Percentiles rank a stretch among this genome's conserved stretches.
These are phyloP conservation scores for Cotesia glomerata DNA, from an alignment of 1,140 invertebrate species.

Conservation along the genomic window DNA sequence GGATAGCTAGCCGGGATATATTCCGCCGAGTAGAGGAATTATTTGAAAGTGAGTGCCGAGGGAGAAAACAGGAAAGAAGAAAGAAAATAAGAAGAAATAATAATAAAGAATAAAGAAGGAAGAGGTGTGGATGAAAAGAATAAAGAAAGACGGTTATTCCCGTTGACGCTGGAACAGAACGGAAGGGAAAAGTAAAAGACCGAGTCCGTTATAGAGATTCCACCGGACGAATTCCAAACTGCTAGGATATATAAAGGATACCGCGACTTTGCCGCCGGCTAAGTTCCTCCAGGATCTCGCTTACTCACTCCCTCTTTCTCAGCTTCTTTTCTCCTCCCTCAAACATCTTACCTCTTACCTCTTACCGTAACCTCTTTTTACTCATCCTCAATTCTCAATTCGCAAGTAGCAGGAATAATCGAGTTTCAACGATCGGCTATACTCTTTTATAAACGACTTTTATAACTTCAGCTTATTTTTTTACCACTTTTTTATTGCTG, in stretches of 20 bases:
- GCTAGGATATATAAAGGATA: constrained; percentile 27
- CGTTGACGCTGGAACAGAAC: background rate
- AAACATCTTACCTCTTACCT: background rate
- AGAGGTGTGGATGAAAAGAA: background rate
- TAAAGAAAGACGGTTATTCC: background rate
- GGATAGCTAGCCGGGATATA: too few species aligned
- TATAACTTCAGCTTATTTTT: background rate
- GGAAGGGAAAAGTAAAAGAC: constrained; percentile 5
- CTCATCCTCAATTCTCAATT: background rate
- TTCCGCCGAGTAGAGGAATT: background rate
- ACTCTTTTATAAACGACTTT: background rate
- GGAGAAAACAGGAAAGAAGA: background rate
- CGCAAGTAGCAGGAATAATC: constrained; percentile 7
- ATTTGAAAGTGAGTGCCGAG: background rate
- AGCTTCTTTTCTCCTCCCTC: background rate
- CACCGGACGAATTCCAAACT: constrained; percentile 32
- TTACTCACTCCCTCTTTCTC: background rate
- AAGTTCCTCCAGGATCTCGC: background rate
- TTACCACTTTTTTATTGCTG: background rate
- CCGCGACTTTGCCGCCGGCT: constrained; percentile 10
- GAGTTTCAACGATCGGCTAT: constrained; percentile 2
- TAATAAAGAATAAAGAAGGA: background rate
- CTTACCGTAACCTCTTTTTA: background rate
- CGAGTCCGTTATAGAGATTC: constrained; percentile 32
- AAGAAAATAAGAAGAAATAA: background rate